Base-by-base conservation (phyloP, 2,888 invertebrate species). In the Parthenolecanium corni region DNA sequence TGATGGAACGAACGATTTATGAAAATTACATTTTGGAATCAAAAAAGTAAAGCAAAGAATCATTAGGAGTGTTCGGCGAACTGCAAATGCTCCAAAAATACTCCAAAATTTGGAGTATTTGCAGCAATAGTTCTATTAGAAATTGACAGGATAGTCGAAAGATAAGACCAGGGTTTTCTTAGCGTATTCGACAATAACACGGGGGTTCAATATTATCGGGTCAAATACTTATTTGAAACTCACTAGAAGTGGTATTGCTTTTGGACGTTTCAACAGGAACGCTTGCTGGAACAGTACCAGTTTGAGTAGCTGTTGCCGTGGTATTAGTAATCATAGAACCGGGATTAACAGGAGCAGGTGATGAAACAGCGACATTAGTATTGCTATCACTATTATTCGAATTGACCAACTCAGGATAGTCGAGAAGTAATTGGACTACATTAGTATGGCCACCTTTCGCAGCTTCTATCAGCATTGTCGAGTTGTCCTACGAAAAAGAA, bases 401-500 rank as follows among this genome's bases (percentile, higher is more conserved):
- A 11, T 24, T 31, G 40, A 47, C 52, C 71, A 86, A 83, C 76
- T 89, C 89, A 31, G 94, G 93, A 77, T 89, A 96, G 76, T 97
- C 96, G 68, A 98, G 81, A 68, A 98, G 77, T 70, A 96, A 78
- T 75, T 93, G 91, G 65, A 97, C 96, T 64, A 98, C 94, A 68
- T 84, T 85, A 21, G 94, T 93, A 76, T 97, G 96, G 0, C 97
- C 97, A 54, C 96, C 95, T 76, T 95, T 95, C 52, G 97, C 90
- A 56, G 96, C 97, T 76, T 98, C 97, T 70, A 98, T 96, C 69
- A 98, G 80, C 86, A 96, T 97, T 62, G 95, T 96, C 66, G 94
- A 93, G 75, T 95, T 95, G 77, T 98, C 97, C 82, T 84, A 69
- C 14, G n/a, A n/a, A n/a, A n/a, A n/a, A n/a, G n/a, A n/a, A n/a